phyloP scores from a whole-genome alignment of 53 echinoderm and acorn worm species.

The Holothuria scabra region DNA sequence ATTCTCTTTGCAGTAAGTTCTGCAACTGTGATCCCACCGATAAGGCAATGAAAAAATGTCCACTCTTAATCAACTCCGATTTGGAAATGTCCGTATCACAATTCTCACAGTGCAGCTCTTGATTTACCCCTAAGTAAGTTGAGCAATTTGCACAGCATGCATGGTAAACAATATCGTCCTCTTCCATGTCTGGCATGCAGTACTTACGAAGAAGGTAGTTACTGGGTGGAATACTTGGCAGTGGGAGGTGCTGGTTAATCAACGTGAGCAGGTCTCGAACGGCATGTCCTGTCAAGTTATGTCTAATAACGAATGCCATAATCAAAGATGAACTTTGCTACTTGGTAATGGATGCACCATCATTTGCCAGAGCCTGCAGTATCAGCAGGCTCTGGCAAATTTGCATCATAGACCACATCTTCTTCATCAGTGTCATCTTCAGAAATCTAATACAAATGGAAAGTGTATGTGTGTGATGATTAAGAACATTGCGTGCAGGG shows the following conservation, averaged over 20 bases:
- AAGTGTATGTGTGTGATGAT: too few relatives aligned
- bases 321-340: slow-evolving; percentile 21
- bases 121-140: slow-evolving; percentile 18
- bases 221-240: slow-evolving; percentile 16
- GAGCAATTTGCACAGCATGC: slow-evolving; percentile 38
- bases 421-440: not conserved
- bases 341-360: slow-evolving; percentile 10
- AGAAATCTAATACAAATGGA: too few relatives aligned
- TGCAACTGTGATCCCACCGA: slow-evolving; percentile 4
- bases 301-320: slow-evolving; percentile 25
- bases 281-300: slow-evolving; percentile 6
- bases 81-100: slow-evolving; percentile 6
- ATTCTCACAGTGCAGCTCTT: slow-evolving; percentile 15
- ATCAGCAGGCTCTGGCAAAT: not conserved
- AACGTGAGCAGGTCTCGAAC: slow-evolving; percentile 17
- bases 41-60: slow-evolving; percentile 34
- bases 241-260: not conserved
- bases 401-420: not conserved
- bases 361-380: not conserved
- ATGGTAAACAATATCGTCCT: slow-evolving; percentile 42
- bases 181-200: slow-evolving; percentile 33
- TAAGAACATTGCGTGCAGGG: too few relatives aligned
- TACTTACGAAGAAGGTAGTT: slow-evolving; percentile 53
- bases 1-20: not conserved
- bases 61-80: slow-evolving; percentile 32